phyloP scores from a whole-genome alignment of 2,797 vertebrate genomes.

The Pyrrhura leucotis region DNA sequence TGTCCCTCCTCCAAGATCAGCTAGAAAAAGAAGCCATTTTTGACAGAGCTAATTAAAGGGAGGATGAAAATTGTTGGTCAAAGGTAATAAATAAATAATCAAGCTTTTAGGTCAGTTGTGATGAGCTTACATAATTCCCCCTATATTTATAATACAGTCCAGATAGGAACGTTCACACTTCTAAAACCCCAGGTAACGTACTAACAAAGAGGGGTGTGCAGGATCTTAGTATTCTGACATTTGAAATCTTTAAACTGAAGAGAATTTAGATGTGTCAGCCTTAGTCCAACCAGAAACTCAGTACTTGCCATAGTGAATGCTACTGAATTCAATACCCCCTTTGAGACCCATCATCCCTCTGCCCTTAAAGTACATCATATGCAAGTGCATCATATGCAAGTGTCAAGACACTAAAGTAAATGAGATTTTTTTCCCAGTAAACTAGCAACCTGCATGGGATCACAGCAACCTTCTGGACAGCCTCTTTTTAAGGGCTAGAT shows the following conservation, averaged over 20 bases:
- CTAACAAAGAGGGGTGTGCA: not conserved
- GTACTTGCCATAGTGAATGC: not conserved
- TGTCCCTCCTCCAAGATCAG: not conserved
- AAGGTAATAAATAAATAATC: not conserved
- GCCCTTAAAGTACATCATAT: not conserved
- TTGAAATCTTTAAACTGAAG: not conserved
- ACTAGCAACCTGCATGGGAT: rapidly evolving
- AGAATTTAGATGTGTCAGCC: not conserved
- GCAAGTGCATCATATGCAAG: no score
- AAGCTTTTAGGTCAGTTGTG: not conserved
- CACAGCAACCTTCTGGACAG: not conserved
- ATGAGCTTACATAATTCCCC: not conserved
- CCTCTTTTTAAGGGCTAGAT: not conserved
- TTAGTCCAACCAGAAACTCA: not conserved
- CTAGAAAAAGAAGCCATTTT: not conserved
- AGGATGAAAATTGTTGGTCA: not conserved
- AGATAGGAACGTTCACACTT: not conserved
- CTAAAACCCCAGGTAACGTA: rapidly evolving
- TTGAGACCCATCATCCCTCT: not conserved
- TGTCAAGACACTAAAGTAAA: not conserved
- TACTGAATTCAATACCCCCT: not conserved
- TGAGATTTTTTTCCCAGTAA: not conserved
- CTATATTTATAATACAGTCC: not conserved
- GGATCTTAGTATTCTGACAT: not conserved
- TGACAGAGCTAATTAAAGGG: not conserved